Conservation (phyloP, 2,888 invertebrate genomes). For the Colletes collaris region DNA sequence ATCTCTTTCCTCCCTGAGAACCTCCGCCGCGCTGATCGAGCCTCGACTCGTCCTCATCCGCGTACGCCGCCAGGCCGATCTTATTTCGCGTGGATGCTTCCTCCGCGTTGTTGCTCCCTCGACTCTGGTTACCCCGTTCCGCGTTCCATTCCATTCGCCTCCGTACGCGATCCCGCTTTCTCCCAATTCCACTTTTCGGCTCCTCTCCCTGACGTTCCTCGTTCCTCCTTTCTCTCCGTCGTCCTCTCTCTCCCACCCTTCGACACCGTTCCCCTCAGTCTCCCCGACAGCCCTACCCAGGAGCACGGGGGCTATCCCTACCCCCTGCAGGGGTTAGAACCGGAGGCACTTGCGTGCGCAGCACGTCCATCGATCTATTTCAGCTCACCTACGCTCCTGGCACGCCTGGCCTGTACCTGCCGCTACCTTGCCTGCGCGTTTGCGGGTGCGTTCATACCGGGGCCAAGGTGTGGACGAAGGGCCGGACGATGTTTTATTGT, state of each 20-base stretch:
- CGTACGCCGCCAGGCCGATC: too few species aligned
- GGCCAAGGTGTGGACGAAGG: conserved; percentile 19
- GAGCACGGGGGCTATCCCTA: conserved; percentile 58
- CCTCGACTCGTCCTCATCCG: too few species aligned
- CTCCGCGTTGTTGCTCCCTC: too few species aligned
- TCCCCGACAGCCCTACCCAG: conserved; percentile 59
- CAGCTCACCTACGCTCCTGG: conserved; percentile 72
- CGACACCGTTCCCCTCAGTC: conserved; percentile 38
- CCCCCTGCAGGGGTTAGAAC: conserved; percentile 64
- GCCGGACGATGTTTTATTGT: conserved; percentile 18
- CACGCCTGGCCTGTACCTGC: conserved; percentile 58
- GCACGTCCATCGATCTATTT: conserved; percentile 76
- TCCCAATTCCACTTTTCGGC: neutral
- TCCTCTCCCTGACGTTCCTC: conserved; percentile 2
- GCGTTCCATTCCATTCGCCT: too few species aligned
- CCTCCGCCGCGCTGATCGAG: too few species aligned
- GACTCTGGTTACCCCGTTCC: too few species aligned
- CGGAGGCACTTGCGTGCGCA: conserved; percentile 76
- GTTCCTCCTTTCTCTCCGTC: conserved; percentile 18
- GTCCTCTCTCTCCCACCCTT: conserved; percentile 14
- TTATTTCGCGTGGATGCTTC: too few species aligned
- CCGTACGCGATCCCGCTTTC: too few species aligned
- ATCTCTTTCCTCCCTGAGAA: neutral
- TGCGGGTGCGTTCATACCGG: conserved; percentile 57
- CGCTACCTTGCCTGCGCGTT: conserved; percentile 44